Conservation (phyloP, 2,113 vertebrate genomes). For the Orientallactaga bullata region DNA sequence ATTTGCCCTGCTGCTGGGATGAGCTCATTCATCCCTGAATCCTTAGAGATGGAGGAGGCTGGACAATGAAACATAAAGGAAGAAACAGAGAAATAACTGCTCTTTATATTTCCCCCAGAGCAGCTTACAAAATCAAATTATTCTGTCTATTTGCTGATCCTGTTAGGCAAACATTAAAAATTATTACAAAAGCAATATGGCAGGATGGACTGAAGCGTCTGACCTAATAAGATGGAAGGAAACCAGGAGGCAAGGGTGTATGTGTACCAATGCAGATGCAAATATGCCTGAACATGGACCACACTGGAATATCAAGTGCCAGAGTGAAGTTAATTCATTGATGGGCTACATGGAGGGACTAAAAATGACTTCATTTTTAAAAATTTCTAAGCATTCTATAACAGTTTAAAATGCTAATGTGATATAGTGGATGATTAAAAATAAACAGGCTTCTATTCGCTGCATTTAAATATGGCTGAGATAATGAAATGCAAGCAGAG, state of each 20-base stretch:
- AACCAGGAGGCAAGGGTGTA: background rate
- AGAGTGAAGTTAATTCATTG: background rate
- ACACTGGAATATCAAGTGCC: background rate
- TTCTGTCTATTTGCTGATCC: background rate
- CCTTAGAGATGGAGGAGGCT: background rate
- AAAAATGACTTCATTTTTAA: background rate
- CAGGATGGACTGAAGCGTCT: background rate
- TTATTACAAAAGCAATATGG: background rate
- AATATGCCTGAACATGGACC: background rate
- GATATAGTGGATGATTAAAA: background rate
- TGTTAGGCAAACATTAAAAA: background rate
- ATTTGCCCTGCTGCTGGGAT: background rate
- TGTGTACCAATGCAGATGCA: background rate
- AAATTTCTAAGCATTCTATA: background rate
- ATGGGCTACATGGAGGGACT: background rate
- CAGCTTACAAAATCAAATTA: slow-evolving; percentile 20
- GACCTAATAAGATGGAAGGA: background rate
- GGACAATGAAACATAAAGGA: background rate
- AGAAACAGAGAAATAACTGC: background rate
- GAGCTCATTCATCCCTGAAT: background rate
- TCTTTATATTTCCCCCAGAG: background rate
- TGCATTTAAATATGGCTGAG: background rate
- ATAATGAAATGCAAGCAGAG: background rate
- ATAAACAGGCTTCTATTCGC: background rate
- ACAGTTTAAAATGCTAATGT: background rate